Evolutionary conservation across 35 echinoderm and acorn worm genomes (phyloP).

Genomic region (Ophioderma brevispina): DNA sequence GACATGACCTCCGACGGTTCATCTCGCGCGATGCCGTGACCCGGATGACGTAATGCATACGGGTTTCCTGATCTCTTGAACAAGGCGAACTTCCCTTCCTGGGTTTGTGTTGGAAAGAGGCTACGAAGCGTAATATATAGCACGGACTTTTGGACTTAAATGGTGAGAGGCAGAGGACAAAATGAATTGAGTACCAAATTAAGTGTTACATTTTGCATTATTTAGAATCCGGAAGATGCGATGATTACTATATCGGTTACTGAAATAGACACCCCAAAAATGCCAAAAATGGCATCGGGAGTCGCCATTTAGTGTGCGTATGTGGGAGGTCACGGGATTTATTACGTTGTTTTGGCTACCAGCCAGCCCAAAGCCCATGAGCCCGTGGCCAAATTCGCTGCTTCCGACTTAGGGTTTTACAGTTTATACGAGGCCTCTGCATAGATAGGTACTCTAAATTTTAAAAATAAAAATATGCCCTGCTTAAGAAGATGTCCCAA

Average conservation of each 20-base stretch:
- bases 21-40: slow-evolving; percentile 14
- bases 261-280: neutral
- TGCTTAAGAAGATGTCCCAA: neutral
- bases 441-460: neutral
- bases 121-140: too few relatives aligned
- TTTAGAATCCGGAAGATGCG: too few relatives aligned
- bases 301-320: neutral
- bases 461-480: neutral
- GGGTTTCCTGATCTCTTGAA: slow-evolving; percentile 26
- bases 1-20: neutral
- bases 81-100: slow-evolving; percentile 42
- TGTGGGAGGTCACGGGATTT: slow-evolving; percentile 12
- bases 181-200: too few relatives aligned
- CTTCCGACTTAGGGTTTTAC: neutral
- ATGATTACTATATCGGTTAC: too few relatives aligned
- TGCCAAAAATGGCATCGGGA: neutral
- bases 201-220: too few relatives aligned
- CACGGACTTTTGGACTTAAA: too few relatives aligned
- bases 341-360: neutral
- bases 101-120: neutral
- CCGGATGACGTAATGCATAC: slow-evolving; percentile 33
- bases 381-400: neutral
- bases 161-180: too few relatives aligned
- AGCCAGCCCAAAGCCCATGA: neutral
- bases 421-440: neutral